Conservation (phyloP, 2,113 vertebrate species). For the Brienomyrus longianalis region DNA sequence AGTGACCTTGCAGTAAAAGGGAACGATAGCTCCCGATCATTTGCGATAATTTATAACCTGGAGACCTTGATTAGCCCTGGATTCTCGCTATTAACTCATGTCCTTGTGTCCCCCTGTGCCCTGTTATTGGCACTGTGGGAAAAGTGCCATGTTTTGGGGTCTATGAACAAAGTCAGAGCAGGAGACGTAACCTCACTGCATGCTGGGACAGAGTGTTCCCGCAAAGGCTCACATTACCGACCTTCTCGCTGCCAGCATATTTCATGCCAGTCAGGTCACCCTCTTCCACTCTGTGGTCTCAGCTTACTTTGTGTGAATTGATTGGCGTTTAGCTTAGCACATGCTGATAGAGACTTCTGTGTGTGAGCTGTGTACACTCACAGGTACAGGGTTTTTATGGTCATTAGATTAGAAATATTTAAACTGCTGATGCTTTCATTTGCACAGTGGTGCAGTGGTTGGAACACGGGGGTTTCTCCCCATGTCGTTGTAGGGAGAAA, state of each 20-base stretch:
- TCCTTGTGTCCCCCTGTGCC: not conserved
- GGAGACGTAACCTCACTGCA: conserved; percentile 16
- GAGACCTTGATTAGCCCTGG: not conserved
- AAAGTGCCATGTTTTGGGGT: not conserved
- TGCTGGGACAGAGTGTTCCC: conserved; percentile 59
- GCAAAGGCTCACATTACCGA: not conserved
- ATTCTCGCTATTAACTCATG: not conserved
- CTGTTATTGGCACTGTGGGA: not conserved
- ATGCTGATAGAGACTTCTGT: not conserved
- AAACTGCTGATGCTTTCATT: not conserved
- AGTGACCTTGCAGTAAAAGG: not conserved
- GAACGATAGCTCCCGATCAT: not conserved
- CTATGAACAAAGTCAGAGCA: not conserved
- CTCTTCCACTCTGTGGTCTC: not conserved
- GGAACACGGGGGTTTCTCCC: not conserved
- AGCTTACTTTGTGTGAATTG: not conserved
- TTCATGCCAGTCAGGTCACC: conserved; percentile 28
- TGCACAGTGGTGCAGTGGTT: not conserved
- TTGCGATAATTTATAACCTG: not conserved
- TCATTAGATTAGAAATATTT: not conserved
- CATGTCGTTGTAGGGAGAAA: not conserved
- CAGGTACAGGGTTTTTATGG: not conserved
- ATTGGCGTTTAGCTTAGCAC: not conserved
- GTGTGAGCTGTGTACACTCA: not conserved
- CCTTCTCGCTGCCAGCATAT: conserved; percentile 36